A percentile compares a stretch with the other conserved stretches of the same genome.
Conservation (phyloP, 2,113 vertebrate species). For the Apaloderma vittatum region DNA sequence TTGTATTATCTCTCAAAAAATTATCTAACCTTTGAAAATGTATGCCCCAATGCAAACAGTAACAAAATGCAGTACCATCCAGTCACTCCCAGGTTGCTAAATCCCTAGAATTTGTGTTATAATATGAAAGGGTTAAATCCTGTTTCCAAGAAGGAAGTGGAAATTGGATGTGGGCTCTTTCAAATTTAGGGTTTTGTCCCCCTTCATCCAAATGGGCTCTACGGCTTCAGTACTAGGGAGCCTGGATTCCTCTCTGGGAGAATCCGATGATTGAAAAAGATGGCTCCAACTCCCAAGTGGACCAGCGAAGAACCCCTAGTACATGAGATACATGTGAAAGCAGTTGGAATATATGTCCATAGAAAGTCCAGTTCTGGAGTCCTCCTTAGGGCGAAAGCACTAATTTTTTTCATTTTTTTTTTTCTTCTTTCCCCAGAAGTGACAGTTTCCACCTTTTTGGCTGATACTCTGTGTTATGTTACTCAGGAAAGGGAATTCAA, state of each 20-base stretch:
- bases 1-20: background rate
- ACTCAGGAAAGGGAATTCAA: background rate
- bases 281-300: background rate
- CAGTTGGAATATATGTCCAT: fast-evolving
- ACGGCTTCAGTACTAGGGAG: background rate
- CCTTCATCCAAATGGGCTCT: background rate
- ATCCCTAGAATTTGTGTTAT: background rate
- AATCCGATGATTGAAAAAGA: background rate
- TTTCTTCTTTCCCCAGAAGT: fast-evolving
- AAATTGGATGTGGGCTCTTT: background rate
- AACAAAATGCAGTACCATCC: background rate
- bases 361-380: background rate
- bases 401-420: too few species aligned
- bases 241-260: background rate
- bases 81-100: background rate
- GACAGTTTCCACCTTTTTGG: fast-evolving
- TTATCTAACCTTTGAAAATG: background rate
- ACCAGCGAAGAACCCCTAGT: background rate
- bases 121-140: background rate
- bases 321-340: background rate
- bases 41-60: background rate
- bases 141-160: background rate
- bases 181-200: background rate
- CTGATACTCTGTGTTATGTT: fast-evolving
- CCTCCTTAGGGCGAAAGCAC: background rate